phyloP scores from a whole-genome alignment of 30 jellyfish, hydroid and myxozoan genomes.

The Pelagia noctiluca region DNA sequence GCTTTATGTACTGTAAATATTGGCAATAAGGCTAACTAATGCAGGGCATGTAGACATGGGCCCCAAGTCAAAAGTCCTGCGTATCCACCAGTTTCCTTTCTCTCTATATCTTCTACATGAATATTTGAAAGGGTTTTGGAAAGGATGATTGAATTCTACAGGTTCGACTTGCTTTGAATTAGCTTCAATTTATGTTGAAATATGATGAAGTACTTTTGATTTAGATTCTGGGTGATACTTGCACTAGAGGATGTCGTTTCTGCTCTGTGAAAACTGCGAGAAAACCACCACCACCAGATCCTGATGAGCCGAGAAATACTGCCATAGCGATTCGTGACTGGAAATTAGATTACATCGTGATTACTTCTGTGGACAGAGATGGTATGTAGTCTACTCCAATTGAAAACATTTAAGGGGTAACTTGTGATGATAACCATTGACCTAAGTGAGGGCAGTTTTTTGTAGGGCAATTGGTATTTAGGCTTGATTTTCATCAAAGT shows the following conservation, averaged over 20 bases:
- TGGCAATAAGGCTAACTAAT: not conserved
- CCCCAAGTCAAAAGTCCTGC: not conserved
- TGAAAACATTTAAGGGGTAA: too few relatives aligned
- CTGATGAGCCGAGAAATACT: conserved; percentile 90
- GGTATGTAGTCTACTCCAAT: conserved; percentile 68
- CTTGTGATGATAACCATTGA: too few relatives aligned
- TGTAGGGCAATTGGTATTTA: too few relatives aligned
- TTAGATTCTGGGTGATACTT: conserved; percentile 93
- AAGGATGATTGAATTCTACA: not conserved
- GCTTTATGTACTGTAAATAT: not conserved
- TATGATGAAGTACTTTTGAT: not conserved
- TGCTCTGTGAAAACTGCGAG: conserved; percentile 99
- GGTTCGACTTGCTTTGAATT: not conserved
- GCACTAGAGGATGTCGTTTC: conserved; percentile 98
- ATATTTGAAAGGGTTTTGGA: not conserved
- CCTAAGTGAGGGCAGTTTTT: too few relatives aligned
- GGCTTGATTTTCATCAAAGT: too few relatives aligned
- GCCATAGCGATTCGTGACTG: conserved; percentile 94
- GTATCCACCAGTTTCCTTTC: not conserved
- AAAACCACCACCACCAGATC: conserved; percentile 96
- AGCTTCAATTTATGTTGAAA: not conserved
- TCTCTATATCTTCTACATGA: not conserved
- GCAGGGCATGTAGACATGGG: not conserved
- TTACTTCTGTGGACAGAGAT: conserved; percentile 98
- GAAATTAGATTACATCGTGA: conserved; percentile 90